These are phyloP conservation scores for Acanthurus leucopareius DNA, from an alignment of 2,797 vertebrate genomes.

Conservation along the genomic window DNA sequence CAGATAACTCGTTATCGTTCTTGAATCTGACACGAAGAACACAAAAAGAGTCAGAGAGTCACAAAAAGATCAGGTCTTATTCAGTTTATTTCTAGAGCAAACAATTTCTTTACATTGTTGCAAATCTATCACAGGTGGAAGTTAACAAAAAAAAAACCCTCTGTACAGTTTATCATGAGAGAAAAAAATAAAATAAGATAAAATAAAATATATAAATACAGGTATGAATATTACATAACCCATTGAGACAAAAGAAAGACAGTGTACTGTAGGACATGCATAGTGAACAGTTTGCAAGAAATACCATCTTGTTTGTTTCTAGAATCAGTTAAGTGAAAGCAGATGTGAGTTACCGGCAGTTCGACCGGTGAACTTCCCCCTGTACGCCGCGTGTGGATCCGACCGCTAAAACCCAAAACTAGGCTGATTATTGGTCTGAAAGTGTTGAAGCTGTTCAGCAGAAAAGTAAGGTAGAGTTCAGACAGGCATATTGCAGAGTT, in stretches of 20 bases:
- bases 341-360: conserved; percentile 68
- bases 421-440: conserved; percentile 68
- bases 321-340: conserved; percentile 64
- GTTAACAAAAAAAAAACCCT: conserved; percentile 87
- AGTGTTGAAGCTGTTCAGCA: conserved; percentile 62
- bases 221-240: conserved; percentile 91
- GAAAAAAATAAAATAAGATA: conserved; percentile 64
- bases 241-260: conserved; percentile 79
- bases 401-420: conserved; percentile 64
- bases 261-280: conserved; percentile 86
- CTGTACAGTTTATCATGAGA: conserved; percentile 94
- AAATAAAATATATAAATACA: conserved; percentile 94
- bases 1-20: neutral
- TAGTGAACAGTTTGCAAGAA: conserved; percentile 86
- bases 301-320: conserved; percentile 63
- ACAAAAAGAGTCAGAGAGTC: neutral
- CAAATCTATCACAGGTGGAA: conserved; percentile 94
- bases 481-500: conserved; percentile 79
- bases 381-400: conserved; percentile 77
- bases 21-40: too few species aligned
- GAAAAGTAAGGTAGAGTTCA: conserved; percentile 71
- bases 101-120: conserved; percentile 88
- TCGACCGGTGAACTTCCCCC: conserved; percentile 68
- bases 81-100: conserved; percentile 94
- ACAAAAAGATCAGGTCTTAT: conserved; percentile 65